Evolutionary conservation across 2,797 vertebrate genomes (phyloP), one percentile per base, ranked within the genome.

Genomic region (Clarias pachynema): DNA sequence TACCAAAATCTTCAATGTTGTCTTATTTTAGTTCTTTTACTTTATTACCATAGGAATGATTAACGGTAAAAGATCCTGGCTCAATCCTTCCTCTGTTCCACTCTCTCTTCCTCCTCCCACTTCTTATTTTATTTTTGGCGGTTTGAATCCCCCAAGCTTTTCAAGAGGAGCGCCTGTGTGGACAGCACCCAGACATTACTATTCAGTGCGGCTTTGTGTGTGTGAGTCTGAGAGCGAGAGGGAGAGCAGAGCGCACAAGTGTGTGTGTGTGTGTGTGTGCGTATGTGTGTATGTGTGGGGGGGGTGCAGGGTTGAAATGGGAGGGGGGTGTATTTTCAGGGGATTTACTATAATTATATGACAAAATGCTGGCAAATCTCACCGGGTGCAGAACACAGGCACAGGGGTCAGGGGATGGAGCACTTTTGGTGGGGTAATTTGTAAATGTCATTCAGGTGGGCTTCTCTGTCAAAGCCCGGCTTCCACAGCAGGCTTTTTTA

Each of bases 271-370:
- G 86, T 80, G 84, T 84, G 86, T 79, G 86, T 34, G 78, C 57
- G 81, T 49, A 63, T 66, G 77, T 79, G 83, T 83, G 70, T 24
- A 66, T 20, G 62, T 22, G 66, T 24, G 72, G 86, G 56, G 12
- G 18, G 75, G 40, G 73, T 40, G 57, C 20, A 49, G 15, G 68
- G 56, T 3, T 69, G 84, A 63, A 84, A 24, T 79, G 81, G 75
- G 29, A 69, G 88, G 63, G 94, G 95, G 81, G 95, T 94, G 96
- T 97, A 96, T 96, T 97, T 98, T 97, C 97, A 97, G 96, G 97
- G 97, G 97, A 97, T 98, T 98, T 98, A 96, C 96, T 96, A 97
- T 98, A 98, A 98, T 98, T 98, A 98, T 97, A 97, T 97, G 97
- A 98, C 97, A 99, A 98, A 98, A 97, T 95, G 96, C 96, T 95